phyloP scores from a whole-genome alignment of 2,888 invertebrate species.

The Hirtodrosophila histrioides region DNA sequence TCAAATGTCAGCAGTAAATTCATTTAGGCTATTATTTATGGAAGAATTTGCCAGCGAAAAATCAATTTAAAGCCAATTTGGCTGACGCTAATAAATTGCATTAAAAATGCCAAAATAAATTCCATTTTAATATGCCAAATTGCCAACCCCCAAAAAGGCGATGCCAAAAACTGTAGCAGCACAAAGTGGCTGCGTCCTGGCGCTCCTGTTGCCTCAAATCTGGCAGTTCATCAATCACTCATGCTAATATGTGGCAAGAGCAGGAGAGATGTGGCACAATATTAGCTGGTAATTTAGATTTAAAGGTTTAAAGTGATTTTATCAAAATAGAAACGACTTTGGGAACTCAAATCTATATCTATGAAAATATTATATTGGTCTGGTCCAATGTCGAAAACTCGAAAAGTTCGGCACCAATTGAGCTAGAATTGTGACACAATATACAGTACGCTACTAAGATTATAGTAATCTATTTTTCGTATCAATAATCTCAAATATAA shows the following conservation, averaged over 20 bases:
- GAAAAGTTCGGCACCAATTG: too few relatives aligned
- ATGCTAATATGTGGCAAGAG: slow-evolving; percentile 10
- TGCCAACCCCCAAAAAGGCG: slow-evolving; percentile 25
- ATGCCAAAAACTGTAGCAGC: slow-evolving; percentile 1
- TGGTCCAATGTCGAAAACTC: too few relatives aligned
- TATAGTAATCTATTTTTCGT: too few relatives aligned
- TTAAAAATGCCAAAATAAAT: slow-evolving; percentile 70
- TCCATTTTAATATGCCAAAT: slow-evolving; percentile 56
- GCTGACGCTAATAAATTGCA: slow-evolving; percentile 70
- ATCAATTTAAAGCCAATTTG: slow-evolving; percentile 75
- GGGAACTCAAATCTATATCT: too few relatives aligned
- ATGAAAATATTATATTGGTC: too few relatives aligned
- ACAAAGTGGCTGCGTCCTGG: slow-evolving; percentile 5
- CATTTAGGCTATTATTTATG: slow-evolving; percentile 20
- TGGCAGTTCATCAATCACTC: slow-evolving; percentile 65
- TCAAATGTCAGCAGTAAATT: slow-evolving; percentile 45
- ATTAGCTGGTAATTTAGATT: slow-evolving; percentile 18
- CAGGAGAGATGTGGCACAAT: slow-evolving; percentile 12
- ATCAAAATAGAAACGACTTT: not conserved
- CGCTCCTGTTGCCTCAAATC: slow-evolving; percentile 16
- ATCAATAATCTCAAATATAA: too few relatives aligned
- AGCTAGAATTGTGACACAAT: too few relatives aligned
- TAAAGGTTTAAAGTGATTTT: slow-evolving; percentile 4
- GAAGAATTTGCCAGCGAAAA: slow-evolving; percentile 31
- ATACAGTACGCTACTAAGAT: too few relatives aligned